These are phyloP conservation scores for Phyllostomus hastatus DNA, from an alignment of 2,113 vertebrate genomes.

Conservation along the genomic window DNA sequence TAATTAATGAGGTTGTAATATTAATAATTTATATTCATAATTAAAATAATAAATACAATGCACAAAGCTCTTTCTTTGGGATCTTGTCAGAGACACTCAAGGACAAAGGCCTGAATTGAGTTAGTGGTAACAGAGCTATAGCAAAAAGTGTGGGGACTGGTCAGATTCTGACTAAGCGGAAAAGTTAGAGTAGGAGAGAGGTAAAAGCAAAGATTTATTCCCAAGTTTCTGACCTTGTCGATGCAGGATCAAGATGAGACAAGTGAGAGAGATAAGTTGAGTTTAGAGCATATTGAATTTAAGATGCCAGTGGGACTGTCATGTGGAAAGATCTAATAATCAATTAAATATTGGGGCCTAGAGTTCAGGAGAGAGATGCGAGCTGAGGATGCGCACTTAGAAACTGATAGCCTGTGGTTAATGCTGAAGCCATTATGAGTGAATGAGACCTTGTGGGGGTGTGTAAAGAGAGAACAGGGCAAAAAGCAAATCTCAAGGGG, in stretches of 20 bases:
- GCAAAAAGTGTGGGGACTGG: not conserved
- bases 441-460: not conserved
- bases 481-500: not conserved
- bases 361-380: not conserved
- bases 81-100: not conserved
- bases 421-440: not conserved
- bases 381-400: not conserved
- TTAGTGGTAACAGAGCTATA: not conserved
- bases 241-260: not conserved
- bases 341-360: not conserved
- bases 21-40: conserved; percentile 35
- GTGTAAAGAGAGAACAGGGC: not conserved
- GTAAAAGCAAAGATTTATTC: not conserved
- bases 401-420: not conserved
- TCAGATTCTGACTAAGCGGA: not conserved
- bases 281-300: not conserved
- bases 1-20: conserved; percentile 42
- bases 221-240: not conserved
- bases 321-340: not conserved
- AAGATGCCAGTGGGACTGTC: not conserved
- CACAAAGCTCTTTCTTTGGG: not conserved
- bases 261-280: not conserved
- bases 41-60: conserved; percentile 50
- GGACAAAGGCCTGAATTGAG: not conserved
- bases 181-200: not conserved